These are phyloP conservation scores for Temnothorax ravouxi DNA, from an alignment of 2,888 invertebrate genomes.

Conservation along the genomic window DNA sequence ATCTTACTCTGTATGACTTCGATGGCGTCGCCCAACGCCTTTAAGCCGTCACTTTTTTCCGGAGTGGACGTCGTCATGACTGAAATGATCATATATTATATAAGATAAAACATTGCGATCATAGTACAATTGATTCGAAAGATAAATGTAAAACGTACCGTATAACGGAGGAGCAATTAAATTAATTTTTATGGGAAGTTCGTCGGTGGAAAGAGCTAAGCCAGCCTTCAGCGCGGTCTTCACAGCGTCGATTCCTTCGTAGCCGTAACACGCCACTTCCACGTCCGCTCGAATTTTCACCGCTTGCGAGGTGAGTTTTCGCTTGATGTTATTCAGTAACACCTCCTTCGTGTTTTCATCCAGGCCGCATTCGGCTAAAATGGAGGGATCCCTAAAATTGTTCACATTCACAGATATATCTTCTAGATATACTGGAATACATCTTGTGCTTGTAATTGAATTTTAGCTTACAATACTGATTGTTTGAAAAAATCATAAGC, in stretches of 20 bases:
- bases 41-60: slow-evolving; percentile 97
- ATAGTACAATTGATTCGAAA: not conserved
- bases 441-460: not conserved
- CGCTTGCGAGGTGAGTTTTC: slow-evolving; percentile 98
- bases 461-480: slow-evolving; percentile 94
- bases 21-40: slow-evolving; percentile 95
- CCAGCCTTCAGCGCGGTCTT: slow-evolving; percentile 97
- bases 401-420: slow-evolving; percentile 6
- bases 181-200: slow-evolving; percentile 99
- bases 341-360: slow-evolving; percentile 97
- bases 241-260: slow-evolving; percentile 99
- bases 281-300: slow-evolving; percentile 97
- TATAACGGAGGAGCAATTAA: slow-evolving; percentile 99
- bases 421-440: not conserved
- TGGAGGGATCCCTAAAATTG: slow-evolving; percentile 93
- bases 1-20: slow-evolving; percentile 95
- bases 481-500: slow-evolving; percentile 99
- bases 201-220: slow-evolving; percentile 95
- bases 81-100: slow-evolving; percentile 77
- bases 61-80: slow-evolving; percentile 99
- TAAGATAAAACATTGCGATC: not conserved
- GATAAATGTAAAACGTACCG: slow-evolving; percentile 87
- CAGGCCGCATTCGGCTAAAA: slow-evolving; percentile 98
- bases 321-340: slow-evolving; percentile 96
- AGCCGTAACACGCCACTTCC: slow-evolving; percentile 97